These are phyloP conservation scores for Limnephilus rhombicus DNA, from an alignment of 2,888 invertebrate genomes.

Conservation along the genomic window DNA sequence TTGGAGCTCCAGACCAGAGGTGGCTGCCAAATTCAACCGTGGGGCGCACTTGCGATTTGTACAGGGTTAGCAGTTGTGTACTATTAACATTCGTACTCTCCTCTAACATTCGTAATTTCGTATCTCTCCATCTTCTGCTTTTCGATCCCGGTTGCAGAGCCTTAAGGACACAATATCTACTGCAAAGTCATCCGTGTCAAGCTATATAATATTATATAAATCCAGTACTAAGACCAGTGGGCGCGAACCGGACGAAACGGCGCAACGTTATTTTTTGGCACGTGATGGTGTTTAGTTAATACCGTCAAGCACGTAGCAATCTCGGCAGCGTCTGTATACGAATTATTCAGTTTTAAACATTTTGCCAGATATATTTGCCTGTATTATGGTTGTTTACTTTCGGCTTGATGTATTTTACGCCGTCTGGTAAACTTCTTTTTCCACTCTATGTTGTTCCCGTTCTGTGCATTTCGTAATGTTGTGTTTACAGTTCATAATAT, in stretches of 20 bases:
- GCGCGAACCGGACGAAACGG: neutral
- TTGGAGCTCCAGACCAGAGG: too few relatives aligned
- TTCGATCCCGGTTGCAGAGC: too few relatives aligned
- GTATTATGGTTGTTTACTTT: neutral
- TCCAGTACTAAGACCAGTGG: neutral
- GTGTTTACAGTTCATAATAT: neutral
- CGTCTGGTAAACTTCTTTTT: neutral
- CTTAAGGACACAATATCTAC: neutral
- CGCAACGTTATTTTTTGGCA: neutral
- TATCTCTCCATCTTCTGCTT: too few relatives aligned
- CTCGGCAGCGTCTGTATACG: neutral
- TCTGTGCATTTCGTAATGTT: neutral
- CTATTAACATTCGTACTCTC: too few relatives aligned
- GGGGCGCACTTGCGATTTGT: too few relatives aligned
- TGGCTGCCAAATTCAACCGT: too few relatives aligned
- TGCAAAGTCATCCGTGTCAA: neutral
- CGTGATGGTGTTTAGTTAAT: neutral
- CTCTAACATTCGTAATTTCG: too few relatives aligned
- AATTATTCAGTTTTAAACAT: constrained; percentile 1
- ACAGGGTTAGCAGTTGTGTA: too few relatives aligned
- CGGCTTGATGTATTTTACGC: neutral
- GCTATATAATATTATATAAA: neutral
- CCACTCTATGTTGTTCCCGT: neutral
- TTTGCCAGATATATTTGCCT: neutral
- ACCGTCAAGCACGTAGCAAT: neutral